phyloP scores from a whole-genome alignment of 2,888 invertebrate genomes.

The Leptinotarsa haldemani region DNA sequence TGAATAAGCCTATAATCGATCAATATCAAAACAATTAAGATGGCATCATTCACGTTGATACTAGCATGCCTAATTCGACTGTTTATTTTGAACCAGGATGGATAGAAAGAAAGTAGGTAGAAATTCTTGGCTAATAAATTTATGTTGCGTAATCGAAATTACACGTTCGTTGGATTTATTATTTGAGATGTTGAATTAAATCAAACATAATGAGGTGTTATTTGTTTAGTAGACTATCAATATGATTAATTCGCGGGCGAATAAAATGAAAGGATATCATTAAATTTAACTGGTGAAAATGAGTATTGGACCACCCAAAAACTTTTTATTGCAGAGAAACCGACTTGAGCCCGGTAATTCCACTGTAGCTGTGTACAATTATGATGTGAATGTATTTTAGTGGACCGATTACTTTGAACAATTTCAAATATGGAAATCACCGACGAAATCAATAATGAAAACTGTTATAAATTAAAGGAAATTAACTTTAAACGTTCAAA shows the following conservation, averaged over 20 bases:
- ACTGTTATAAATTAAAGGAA: too few species aligned
- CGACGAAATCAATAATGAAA: too few species aligned
- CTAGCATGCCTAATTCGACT: constrained; percentile 15
- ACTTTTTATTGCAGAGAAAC: constrained; percentile 1
- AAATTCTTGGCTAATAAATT: constrained; percentile 9
- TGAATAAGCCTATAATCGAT: constrained; percentile 27
- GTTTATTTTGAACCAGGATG: constrained; percentile 15
- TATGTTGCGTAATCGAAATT: constrained; percentile 7
- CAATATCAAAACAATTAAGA: constrained; percentile 26
- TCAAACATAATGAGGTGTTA: constrained; percentile 18
- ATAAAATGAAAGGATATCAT: constrained; percentile 19
- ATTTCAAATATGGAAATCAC: too few species aligned
- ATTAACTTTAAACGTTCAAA: too few species aligned
- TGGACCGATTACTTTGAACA: too few species aligned
- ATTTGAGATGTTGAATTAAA: constrained; percentile 15
- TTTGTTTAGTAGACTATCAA: constrained; percentile 1
- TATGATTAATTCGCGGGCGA: constrained; percentile 12
- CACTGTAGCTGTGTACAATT: neutral
- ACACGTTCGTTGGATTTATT: constrained; percentile 13
- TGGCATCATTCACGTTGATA: constrained; percentile 23
- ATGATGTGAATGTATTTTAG: neutral
- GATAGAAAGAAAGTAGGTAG: constrained; percentile 19
- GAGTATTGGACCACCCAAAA: constrained; percentile 12
- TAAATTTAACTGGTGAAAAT: constrained; percentile 10
- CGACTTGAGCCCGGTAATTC: neutral